These are phyloP conservation scores for Dexiosoma caninum DNA, from an alignment of 2,888 invertebrate species.

Conservation along the genomic window DNA sequence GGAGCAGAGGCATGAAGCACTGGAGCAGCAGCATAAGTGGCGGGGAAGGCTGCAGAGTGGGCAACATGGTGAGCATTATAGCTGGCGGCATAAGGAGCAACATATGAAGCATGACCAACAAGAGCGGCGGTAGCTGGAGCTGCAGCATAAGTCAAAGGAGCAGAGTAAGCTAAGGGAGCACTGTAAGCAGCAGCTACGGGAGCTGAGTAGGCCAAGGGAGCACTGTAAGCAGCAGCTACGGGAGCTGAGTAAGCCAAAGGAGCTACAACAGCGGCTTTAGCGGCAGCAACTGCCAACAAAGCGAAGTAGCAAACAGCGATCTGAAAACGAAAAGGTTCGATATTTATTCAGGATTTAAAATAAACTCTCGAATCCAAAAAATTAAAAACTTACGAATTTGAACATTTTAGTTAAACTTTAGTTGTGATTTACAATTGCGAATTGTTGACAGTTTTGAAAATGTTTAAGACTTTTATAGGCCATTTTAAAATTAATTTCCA, in stretches of 20 bases:
- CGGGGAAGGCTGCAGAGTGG: slow-evolving; percentile 72
- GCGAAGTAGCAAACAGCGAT: slow-evolving; percentile 71
- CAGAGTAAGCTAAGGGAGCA: slow-evolving; percentile 64
- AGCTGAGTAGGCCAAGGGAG: slow-evolving; percentile 64
- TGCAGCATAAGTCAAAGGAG: slow-evolving; percentile 54
- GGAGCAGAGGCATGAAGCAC: slow-evolving; percentile 52
- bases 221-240: too few species aligned
- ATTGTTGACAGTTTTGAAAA: slow-evolving; percentile 1
- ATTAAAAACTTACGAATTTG: slow-evolving; percentile 71
- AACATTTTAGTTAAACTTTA: slow-evolving; percentile 67
- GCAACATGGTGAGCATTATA: slow-evolving; percentile 69
- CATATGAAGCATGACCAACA: slow-evolving; percentile 72
- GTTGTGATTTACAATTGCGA: slow-evolving; percentile 11
- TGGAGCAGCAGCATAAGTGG: slow-evolving; percentile 64
- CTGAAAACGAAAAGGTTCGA: slow-evolving; percentile 46
- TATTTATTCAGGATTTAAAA: too few species aligned
- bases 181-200: too few species aligned
- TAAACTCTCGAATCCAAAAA: not conserved
- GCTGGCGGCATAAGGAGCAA: slow-evolving; percentile 72
- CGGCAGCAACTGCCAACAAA: slow-evolving; percentile 69
- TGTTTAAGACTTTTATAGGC: slow-evolving; percentile 1
- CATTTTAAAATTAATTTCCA: not conserved
- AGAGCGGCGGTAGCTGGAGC: slow-evolving; percentile 66
- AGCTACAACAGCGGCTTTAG: slow-evolving; percentile 68
- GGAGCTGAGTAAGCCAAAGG: slow-evolving; percentile 53